Percentiles rank a stretch among this genome's conserved stretches.
Evolutionary conservation across 2,888 invertebrate genomes (phyloP).

Genomic region (Coelinius sp.): DNA sequence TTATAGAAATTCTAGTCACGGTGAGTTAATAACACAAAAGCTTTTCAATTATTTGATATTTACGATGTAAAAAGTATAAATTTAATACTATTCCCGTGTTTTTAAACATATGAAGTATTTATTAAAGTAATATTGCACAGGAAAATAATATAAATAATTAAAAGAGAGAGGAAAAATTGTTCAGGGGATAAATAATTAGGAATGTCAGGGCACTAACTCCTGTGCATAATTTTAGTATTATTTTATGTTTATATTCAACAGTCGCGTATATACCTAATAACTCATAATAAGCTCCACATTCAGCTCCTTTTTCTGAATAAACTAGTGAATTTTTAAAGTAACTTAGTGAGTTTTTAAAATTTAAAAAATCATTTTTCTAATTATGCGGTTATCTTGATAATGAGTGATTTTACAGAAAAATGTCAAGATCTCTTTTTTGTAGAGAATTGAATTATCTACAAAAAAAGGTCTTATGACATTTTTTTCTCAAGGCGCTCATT

Average conservation of each 20-base stretch:
- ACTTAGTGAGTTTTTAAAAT: no score
- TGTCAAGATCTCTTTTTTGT: neutral
- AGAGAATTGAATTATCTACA: neutral
- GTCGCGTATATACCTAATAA: neutral
- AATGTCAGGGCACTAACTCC: neutral
- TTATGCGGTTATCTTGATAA: neutral
- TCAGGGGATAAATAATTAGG: neutral
- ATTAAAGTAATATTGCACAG: constrained; percentile 23
- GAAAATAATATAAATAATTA: neutral
- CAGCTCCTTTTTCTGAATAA: neutral
- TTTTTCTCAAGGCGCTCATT: no score
- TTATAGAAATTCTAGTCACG: neutral
- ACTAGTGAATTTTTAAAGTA: neutral
- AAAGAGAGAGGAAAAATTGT: neutral
- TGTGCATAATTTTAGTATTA: neutral
- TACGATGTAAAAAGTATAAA: constrained; percentile 6
- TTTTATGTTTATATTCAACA: constrained; percentile 15
- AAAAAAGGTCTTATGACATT: no score
- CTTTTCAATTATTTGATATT: neutral
- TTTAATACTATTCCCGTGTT: constrained; percentile 4
- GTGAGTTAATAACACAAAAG: constrained; percentile 11
- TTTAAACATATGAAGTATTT: neutral
- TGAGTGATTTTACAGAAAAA: neutral
- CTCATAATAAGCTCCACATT: constrained; percentile 3
- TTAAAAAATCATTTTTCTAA: no score